Conservation (phyloP, 2,888 invertebrate genomes). For the Philereme transversata region DNA sequence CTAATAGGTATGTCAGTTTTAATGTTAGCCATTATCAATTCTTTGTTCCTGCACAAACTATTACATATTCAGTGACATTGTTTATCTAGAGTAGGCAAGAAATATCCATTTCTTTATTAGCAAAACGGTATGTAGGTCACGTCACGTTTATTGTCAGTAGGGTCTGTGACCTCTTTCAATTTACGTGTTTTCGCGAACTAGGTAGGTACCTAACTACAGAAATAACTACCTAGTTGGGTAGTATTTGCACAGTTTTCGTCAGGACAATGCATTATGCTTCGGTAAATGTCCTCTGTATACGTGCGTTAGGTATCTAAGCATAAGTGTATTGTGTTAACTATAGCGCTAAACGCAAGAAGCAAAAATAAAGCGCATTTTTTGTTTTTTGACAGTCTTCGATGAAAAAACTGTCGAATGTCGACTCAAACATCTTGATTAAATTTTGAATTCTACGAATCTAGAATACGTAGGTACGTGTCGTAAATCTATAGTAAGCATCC, state of each 20-base stretch:
- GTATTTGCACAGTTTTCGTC: conserved; percentile 47
- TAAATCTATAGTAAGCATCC: no score
- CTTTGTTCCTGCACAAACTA: conserved; percentile 6
- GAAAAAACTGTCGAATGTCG: no score
- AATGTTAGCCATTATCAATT: conserved; percentile 6
- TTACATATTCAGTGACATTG: conserved; percentile 10
- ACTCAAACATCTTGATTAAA: no score
- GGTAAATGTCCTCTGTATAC: conserved; percentile 13
- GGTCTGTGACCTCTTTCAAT: conserved; percentile 49
- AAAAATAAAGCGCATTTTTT: no score
- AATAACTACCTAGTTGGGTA: conserved; percentile 11
- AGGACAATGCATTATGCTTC: conserved; percentile 26
- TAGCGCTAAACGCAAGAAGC: no score
- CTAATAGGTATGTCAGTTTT: neutral
- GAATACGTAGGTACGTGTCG: no score
- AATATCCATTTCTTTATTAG: conserved; percentile 36
- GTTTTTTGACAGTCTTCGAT: no score
- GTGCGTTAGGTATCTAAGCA: neutral
- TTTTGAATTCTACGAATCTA: no score
- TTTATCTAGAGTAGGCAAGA: conserved; percentile 16
- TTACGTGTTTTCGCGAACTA: conserved; percentile 36
- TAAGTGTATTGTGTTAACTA: no score
- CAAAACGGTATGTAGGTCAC: conserved; percentile 40
- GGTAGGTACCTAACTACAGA: conserved; percentile 16
- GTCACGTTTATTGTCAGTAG: conserved; percentile 37